A percentile compares a stretch with the other conserved stretches of the same genome.
Conservation (phyloP, 2,888 invertebrate species). For the Rhogogaster chlorosoma region DNA sequence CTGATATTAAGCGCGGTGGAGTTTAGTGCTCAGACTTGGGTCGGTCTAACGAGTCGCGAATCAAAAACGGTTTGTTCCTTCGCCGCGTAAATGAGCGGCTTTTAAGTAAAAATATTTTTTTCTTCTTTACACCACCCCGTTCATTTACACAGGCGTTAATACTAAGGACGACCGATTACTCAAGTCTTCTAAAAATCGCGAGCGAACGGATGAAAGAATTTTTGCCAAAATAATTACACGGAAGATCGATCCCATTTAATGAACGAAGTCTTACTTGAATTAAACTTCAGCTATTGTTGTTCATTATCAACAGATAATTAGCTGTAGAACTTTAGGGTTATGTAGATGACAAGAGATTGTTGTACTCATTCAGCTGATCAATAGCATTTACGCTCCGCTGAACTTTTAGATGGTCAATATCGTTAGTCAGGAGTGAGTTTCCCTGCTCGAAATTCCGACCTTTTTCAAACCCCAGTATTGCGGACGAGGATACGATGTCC, state of each 20-base stretch:
- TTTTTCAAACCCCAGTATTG: neutral
- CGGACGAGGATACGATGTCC: neutral
- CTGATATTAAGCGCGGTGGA: constrained; percentile 26
- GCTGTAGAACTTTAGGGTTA: neutral
- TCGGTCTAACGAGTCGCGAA: neutral
- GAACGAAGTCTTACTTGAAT: neutral
- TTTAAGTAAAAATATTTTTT: neutral
- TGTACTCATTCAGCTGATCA: neutral
- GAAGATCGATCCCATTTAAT: neutral
- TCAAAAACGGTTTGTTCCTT: constrained; percentile 3
- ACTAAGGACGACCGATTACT: neutral
- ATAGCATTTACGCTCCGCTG: constrained; percentile 11
- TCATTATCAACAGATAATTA: constrained; percentile 6
- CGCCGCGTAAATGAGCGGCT: neutral
- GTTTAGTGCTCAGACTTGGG: neutral
- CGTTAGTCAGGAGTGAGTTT: constrained; percentile 34
- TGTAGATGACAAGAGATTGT: neutral
- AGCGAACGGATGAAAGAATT: neutral
- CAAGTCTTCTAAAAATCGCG: neutral
- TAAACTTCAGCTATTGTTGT: neutral
- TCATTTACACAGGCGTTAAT: constrained; percentile 9
- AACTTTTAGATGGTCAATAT: constrained; percentile 23
- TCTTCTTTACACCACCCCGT: neutral
- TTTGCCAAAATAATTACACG: neutral
- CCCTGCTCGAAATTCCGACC: constrained; percentile 6